phyloP scores from a whole-genome alignment of 1,140 invertebrate species.

The Agrilus planipennis region DNA sequence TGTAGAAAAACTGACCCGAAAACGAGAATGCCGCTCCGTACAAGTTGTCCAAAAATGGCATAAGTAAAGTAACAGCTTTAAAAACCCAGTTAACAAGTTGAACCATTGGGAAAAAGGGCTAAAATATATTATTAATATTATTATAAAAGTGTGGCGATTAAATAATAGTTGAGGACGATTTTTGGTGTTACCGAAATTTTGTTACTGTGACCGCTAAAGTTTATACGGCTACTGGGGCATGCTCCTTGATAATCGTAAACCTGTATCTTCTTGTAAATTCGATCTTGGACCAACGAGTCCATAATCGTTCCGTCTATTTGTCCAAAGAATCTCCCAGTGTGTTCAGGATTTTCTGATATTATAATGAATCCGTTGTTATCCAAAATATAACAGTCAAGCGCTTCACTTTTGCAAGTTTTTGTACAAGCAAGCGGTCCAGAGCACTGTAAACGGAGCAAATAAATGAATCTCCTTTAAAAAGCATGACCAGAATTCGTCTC shows the following conservation, averaged over 20 bases:
- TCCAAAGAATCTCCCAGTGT: conserved; percentile 83
- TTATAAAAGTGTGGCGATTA: too few relatives aligned
- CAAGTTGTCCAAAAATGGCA: conserved; percentile 17
- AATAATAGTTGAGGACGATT: neutral
- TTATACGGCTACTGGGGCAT: conserved; percentile 64
- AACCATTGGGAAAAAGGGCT: conserved; percentile 19
- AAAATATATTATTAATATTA: conserved; percentile 7
- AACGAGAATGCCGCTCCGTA: conserved; percentile 24
- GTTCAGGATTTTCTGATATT: conserved; percentile 69
- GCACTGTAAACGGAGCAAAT: conserved; percentile 62
- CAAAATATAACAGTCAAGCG: conserved; percentile 81
- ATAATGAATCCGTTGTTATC: conserved; percentile 93
- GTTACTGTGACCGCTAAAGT: conserved; percentile 47
- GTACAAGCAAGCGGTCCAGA: conserved; percentile 55
- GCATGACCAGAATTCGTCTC: too few relatives aligned
- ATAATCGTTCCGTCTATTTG: conserved; percentile 92
- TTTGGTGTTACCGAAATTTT: conserved; percentile 18
- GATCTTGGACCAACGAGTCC: conserved; percentile 81
- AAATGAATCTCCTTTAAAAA: too few relatives aligned
- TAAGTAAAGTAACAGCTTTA: conserved; percentile 17
- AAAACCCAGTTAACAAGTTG: conserved; percentile 10
- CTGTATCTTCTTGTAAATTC: conserved; percentile 75
- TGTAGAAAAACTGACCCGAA: neutral
- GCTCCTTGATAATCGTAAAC: conserved; percentile 82
- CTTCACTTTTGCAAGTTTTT: conserved; percentile 73